Evolutionary conservation across 1,140 invertebrate genomes (phyloP).

Genomic region (Amyelois transitella): DNA sequence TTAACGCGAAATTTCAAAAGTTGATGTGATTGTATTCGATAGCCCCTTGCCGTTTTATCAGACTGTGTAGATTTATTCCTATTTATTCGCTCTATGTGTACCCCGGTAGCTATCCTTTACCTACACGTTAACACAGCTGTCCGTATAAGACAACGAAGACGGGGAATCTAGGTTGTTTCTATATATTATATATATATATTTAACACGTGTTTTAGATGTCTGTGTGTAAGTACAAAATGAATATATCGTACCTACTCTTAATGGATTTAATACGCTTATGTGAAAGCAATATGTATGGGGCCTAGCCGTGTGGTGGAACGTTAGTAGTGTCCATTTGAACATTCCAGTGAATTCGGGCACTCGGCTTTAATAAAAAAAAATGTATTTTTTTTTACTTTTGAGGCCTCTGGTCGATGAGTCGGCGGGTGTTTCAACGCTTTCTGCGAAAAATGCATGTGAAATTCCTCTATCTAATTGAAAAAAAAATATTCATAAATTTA

Average conservation of each 20-base stretch:
- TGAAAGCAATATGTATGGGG: constrained; percentile 54
- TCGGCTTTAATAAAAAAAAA: constrained; percentile 21
- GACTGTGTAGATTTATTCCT: constrained; percentile 60
- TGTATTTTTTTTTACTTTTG: constrained; percentile 5
- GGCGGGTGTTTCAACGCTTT: not conserved
- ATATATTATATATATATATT: too few species aligned
- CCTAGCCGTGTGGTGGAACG: constrained; percentile 33
- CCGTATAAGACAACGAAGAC: constrained; percentile 64
- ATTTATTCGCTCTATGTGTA: constrained; percentile 42
- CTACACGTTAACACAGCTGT: constrained; percentile 48
- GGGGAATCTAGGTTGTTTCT: constrained; percentile 67
- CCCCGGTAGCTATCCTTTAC: constrained; percentile 47
- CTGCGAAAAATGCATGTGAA: not conserved
- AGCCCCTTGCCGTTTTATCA: constrained; percentile 42
- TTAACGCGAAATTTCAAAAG: not conserved
- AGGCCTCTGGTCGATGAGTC: not conserved
- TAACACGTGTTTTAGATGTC: constrained; percentile 48
- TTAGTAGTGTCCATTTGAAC: constrained; percentile 36
- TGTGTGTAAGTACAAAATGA: constrained; percentile 65
- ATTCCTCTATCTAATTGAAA: not conserved
- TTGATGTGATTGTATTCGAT: constrained; percentile 21
- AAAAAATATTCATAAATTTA: not conserved
- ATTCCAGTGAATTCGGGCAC: constrained; percentile 54
- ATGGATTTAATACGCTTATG: constrained; percentile 62
- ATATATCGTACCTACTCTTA: constrained; percentile 51